Conservation (phyloP, 2,113 vertebrate genomes). For the Dolichallabes microphthalmus region DNA sequence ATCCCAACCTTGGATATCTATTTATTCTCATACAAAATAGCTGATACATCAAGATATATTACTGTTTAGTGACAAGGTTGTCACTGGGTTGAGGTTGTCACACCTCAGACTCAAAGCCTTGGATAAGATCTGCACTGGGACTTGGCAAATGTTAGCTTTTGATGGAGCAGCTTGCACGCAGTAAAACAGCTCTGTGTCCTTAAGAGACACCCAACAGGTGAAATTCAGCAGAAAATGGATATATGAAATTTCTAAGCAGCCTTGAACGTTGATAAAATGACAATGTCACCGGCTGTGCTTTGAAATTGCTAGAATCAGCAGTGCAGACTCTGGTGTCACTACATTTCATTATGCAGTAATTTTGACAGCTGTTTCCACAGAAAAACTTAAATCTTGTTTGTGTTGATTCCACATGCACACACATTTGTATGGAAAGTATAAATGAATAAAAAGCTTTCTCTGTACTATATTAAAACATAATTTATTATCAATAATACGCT, state of each 20-base stretch:
- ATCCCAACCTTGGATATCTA: not conserved
- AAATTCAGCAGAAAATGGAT: conserved; percentile 38
- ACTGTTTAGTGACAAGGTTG: conserved; percentile 9
- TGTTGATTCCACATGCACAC: not conserved
- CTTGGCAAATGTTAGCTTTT: conserved; percentile 20
- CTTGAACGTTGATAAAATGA: conserved; percentile 34
- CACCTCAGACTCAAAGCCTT: conserved; percentile 13
- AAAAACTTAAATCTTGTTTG: not conserved
- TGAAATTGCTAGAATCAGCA: conserved; percentile 21
- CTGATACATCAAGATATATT: conserved; percentile 26
- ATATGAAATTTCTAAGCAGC: conserved; percentile 5
- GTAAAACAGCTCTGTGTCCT: conserved; percentile 31
- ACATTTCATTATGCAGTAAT: not conserved
- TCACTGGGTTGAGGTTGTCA: conserved; percentile 41
- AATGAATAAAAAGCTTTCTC: not conserved
- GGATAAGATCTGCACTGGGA: conserved; percentile 27
- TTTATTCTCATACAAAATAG: conserved; percentile 2
- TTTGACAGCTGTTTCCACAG: too few species aligned
- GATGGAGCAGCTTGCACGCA: conserved; percentile 2
- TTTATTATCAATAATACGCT: not conserved
- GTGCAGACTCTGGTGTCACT: not conserved
- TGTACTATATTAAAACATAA: not conserved
- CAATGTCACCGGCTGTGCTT: conserved; percentile 5
- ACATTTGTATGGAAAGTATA: not conserved
- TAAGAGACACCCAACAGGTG: conserved; percentile 14